Base-by-base conservation (phyloP, 2,113 vertebrate species). In the Scophthalmus maximus region DNA sequence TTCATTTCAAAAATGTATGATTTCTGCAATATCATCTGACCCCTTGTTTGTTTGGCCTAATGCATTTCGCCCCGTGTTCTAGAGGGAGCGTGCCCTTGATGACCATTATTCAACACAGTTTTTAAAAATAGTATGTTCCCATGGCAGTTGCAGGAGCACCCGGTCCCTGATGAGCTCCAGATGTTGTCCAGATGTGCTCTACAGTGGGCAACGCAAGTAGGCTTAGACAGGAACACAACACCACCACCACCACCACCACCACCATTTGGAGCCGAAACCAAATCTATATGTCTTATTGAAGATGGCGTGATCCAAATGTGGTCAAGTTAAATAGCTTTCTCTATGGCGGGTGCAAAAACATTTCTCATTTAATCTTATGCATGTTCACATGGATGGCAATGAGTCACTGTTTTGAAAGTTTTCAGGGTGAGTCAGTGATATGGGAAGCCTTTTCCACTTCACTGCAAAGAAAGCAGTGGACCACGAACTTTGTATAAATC, bases 181-280 rank as follows among this genome's bases (percentile, higher is more conserved):
- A 94, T 95, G 94, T 89, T 84, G 61, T 81, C 92, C 94, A 95
- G 88, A 94, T 95, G 93, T 91, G 82, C 52, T 82, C 71, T 66
- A 17, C 50, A 17, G 18, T 75, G 67, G 64, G 63, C 50, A 38
- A 10, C 46, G 8, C 12, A 1, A 32, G 29, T 70, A 74, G 50
- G 29, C 42, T 50, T 55, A 42, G 85, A 83, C 82, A 80, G 82
- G 72, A 86, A 79, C 68, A 60, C 66, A 52, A 68, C 34, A 51
- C 63, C 52, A 61, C 12, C 1, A 27, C 52, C 22, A 12, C 38
- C 32, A 22, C 32, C 32, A 42, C 8, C 6, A n/a, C n/a, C n/a
- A n/a, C 46, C 49, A 42, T 30, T 58, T 64, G 30, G 34, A 73
- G 55, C 36, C 26, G 49, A 65, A 68, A 75, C 20, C 58, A 55